These are phyloP conservation scores for Lutjanus campechanus DNA, from an alignment of 2,797 vertebrate genomes.

Conservation along the genomic window DNA sequence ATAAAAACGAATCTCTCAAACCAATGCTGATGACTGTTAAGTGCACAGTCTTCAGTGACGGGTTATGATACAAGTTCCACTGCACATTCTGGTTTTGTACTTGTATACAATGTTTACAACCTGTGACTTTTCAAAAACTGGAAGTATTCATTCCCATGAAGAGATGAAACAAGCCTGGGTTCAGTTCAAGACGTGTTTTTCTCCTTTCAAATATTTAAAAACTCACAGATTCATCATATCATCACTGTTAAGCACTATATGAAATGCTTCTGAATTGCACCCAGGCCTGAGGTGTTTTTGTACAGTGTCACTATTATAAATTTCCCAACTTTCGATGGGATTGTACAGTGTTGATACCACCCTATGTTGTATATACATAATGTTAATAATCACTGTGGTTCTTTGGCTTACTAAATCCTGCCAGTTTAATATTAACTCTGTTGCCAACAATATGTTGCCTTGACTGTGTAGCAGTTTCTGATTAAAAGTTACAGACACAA, in stretches of 20 bases:
- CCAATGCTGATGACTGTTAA: conserved; percentile 30
- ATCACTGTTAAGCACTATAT: not conserved
- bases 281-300: conserved; percentile 35
- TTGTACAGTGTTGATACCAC: conserved; percentile 63
- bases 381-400: conserved; percentile 61
- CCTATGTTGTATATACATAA: conserved; percentile 54
- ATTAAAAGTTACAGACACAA: conserved; percentile 63
- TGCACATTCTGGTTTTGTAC: conserved; percentile 68
- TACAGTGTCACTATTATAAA: conserved; percentile 36
- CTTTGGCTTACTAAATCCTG: conserved; percentile 57
- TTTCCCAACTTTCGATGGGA: conserved; percentile 55
- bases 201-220: conserved; percentile 42
- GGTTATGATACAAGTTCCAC: conserved; percentile 22
- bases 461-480: conserved; percentile 62
- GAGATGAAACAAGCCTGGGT: conserved; percentile 29
- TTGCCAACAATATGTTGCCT: conserved; percentile 68
- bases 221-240: conserved; percentile 16
- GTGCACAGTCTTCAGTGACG: conserved; percentile 5
- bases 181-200: conserved; percentile 27
- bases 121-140: conserved; percentile 50
- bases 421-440: conserved; percentile 58
- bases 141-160: conserved; percentile 57
- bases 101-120: conserved; percentile 66
- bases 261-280: conserved; percentile 36
- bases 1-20: conserved; percentile 3